Evolutionary conservation across 1,140 invertebrate genomes (phyloP), one percentile per base, ranked within the genome.

Genomic region (Drosophila teissieri): DNA sequence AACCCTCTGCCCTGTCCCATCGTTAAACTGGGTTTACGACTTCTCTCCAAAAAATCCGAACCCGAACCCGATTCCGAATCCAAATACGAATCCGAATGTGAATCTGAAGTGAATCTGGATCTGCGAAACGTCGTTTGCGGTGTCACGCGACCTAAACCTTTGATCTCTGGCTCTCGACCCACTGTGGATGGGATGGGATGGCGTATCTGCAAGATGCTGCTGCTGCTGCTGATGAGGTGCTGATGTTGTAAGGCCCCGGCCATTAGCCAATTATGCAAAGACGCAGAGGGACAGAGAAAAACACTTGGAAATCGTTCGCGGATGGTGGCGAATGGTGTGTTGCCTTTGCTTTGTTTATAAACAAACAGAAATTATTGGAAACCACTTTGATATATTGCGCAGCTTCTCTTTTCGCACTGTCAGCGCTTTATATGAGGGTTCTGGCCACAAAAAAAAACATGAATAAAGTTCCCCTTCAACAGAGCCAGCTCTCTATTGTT

Each of bases 381-480:
- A 73, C 61, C 75, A 78, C 54, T 73, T 73, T 67, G 61, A 76
- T 64, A 77, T 77, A 81, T 81, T 77, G 79, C 80, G 61, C 75
- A 84, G 80, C 80, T 49, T 73, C 80, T 53, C 56, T 73, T 83
- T 78, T 60, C 62, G 83, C 83, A 88, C 45, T 40, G 82, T 86
- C 83, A 86, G 82, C 82, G 31, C 65, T 76, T 86, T 79, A 80
- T 88, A 83, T 89, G 67, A 79, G 60, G 40, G 70, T 85, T 85
- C 81, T 76, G 63, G 52, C 51, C 34, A 44, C 34, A 44, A 74
- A 63, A 67, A 58, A 49, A 19, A 19, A 19, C 2, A 19, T 64
- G n/a, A n/a, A 15, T 15, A 42, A 42, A 45, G 15, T 45, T 45
- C 75, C 57, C 57, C 58, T 31, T 31, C 51, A 76, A 86, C 79